Base-by-base conservation (phyloP, 2,888 invertebrate genomes). In the Shargacucullia verbasci region DNA sequence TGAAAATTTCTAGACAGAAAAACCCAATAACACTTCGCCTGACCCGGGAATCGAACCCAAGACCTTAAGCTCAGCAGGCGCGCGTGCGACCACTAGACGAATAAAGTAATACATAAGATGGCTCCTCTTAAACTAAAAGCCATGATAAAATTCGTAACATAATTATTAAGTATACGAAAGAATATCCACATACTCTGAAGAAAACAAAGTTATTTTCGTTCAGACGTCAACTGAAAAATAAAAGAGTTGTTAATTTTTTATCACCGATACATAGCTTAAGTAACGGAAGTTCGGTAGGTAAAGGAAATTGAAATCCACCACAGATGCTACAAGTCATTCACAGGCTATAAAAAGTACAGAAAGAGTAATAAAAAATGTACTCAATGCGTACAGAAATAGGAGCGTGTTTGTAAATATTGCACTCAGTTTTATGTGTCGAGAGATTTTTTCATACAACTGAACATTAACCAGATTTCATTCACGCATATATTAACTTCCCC, bases 251-350 rank as follows among this genome's bases (percentile, higher is more conserved):
- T 82, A 87, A 83, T 88, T 89, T 91, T 90, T 90, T 88, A 91
- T 86, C 81, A 84, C 84, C 85, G 83, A 86, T 90, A 90, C 87
- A 89, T 84, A 75, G 81, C 81, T 81, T 52, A 69, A 64, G 84
- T 84, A 87, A 85, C 90, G 92, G 91, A 92, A 90, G 91, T 87
- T 80, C 73, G 80, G 85, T 86, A 84, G 87, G 90, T 87, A 85
- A 86, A 89, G 89, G 91, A 90, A 90, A 92, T 90, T 82, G 87
- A 88, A 90, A 90, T 90, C 88, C 83, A 88, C 91, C 89, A 82
- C 92, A 91, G 91, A 92, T 91, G 91, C 88, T 87, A 62, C 81
- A 63, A 91, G 85, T 91, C 91, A 89, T 89, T 90, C 86, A 86
- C 90, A 85, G 84, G 78, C 85, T 82, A 85, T 92, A 90, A 91